Evolutionary conservation across 2,113 vertebrate species (phyloP).

Genomic region (Odontesthes bonariensis): DNA sequence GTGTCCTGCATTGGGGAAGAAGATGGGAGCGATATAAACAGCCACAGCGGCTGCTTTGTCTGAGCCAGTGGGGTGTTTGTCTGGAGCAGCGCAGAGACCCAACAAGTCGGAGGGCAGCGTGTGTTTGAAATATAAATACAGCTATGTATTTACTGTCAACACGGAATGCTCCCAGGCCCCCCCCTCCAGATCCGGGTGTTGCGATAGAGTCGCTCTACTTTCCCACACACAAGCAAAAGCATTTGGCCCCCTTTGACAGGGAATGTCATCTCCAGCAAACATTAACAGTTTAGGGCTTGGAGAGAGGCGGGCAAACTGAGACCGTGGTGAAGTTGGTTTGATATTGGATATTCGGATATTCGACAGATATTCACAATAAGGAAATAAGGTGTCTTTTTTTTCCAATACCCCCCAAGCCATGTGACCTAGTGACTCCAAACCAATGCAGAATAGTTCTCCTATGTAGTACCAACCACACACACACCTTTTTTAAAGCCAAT

Average conservation of each 20-base stretch:
- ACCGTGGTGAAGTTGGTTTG: too few species aligned
- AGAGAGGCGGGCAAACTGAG: conserved; percentile 27
- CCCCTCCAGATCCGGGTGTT: conserved; percentile 42
- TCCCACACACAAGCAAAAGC: conserved; percentile 15
- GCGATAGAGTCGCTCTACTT: not conserved
- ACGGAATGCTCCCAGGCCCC: conserved; percentile 28
- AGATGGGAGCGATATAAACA: conserved; percentile 7
- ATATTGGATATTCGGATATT: too few species aligned
- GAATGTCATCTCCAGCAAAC: conserved; percentile 40
- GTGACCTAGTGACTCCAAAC: too few species aligned
- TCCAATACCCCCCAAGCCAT: too few species aligned
- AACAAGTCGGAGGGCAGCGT: conserved; percentile 47
- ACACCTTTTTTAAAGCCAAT: too few species aligned
- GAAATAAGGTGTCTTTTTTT: too few species aligned
- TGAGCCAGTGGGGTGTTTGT: conserved; percentile 6
- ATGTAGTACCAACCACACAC: too few species aligned
- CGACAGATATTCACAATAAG: too few species aligned
- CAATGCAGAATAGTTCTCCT: too few species aligned
- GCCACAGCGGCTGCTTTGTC: conserved; percentile 49
- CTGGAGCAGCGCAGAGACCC: conserved; percentile 36
- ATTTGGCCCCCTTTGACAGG: conserved; percentile 23
- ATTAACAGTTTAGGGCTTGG: conserved; percentile 35
- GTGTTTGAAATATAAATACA: conserved; percentile 73
- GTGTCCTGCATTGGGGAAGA: conserved; percentile 7
- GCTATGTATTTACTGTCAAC: conserved; percentile 75